These are phyloP conservation scores for Nycticebus coucang DNA, from an alignment of 2,113 vertebrate species.

Conservation along the genomic window DNA sequence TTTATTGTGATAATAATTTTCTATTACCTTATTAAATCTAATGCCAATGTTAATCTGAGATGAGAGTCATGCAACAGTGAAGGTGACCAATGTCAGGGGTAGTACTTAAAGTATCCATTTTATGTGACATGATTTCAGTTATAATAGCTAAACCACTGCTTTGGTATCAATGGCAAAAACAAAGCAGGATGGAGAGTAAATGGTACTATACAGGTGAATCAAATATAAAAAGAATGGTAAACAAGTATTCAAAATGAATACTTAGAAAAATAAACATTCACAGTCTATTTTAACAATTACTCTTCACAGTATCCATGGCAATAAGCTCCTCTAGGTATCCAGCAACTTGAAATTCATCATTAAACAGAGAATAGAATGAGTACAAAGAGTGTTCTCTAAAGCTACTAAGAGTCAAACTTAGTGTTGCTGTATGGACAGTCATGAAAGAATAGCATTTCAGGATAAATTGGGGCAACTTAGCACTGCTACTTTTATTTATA, in stretches of 20 bases:
- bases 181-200: background rate
- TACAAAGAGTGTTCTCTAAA: background rate
- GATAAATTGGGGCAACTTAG: slow-evolving; percentile 46
- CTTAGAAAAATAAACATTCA: slow-evolving; percentile 54
- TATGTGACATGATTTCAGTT: background rate
- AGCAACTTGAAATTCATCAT: slow-evolving; percentile 45
- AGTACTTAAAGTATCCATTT: background rate
- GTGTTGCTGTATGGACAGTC: background rate
- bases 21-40: slow-evolving; percentile 10
- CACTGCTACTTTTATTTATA: slow-evolving; percentile 67
- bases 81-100: background rate
- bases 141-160: background rate
- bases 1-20: background rate
- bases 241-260: slow-evolving; percentile 26
- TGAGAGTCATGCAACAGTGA: background rate
- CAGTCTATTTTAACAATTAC: slow-evolving; percentile 43
- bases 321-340: slow-evolving; percentile 27
- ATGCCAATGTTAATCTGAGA: slow-evolving; percentile 43
- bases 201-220: background rate
- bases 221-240: background rate
- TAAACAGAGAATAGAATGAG: slow-evolving; percentile 14
- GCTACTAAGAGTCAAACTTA: slow-evolving; percentile 35
- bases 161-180: background rate
- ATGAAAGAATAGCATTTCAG: slow-evolving; percentile 48
- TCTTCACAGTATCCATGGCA: slow-evolving; percentile 43